phyloP scores from a whole-genome alignment of 1,140 invertebrate genomes.

The Bombus confusus region DNA sequence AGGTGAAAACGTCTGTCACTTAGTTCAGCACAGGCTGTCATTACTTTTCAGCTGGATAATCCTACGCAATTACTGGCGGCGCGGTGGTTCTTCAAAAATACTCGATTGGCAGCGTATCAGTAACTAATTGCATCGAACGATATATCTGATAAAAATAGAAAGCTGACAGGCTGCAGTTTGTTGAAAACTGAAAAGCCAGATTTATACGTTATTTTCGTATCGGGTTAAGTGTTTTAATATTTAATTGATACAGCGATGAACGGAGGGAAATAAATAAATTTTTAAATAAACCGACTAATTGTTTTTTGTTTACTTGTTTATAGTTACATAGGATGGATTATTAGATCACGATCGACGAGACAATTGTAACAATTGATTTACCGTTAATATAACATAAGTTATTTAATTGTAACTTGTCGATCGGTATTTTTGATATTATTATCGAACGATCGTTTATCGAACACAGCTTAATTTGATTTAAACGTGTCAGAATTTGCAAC shows the following conservation, averaged over 20 bases:
- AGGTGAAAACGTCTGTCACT: constrained; percentile 44
- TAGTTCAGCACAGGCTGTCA: constrained; percentile 15
- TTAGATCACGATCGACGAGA: background rate
- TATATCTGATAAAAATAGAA: background rate
- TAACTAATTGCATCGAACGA: background rate
- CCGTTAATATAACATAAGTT: no score
- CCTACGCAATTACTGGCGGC: constrained; percentile 20
- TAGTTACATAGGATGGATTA: background rate
- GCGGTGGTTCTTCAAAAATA: background rate
- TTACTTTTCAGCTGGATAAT: constrained; percentile 39
- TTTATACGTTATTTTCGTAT: background rate
- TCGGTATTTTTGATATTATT: background rate
- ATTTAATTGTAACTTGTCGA: background rate
- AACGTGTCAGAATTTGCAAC: background rate
- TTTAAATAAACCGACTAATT: background rate
- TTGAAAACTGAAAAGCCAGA: background rate
- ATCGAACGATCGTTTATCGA: background rate
- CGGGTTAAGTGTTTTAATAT: background rate
- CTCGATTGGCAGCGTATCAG: background rate
- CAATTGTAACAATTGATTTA: no score
- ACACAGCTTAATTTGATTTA: background rate
- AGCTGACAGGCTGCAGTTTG: background rate
- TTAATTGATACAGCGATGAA: background rate
- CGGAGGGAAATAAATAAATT: background rate
- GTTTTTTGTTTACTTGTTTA: no score